Base-by-base conservation (phyloP, 2,113 vertebrate species). In the Passer domesticus region DNA sequence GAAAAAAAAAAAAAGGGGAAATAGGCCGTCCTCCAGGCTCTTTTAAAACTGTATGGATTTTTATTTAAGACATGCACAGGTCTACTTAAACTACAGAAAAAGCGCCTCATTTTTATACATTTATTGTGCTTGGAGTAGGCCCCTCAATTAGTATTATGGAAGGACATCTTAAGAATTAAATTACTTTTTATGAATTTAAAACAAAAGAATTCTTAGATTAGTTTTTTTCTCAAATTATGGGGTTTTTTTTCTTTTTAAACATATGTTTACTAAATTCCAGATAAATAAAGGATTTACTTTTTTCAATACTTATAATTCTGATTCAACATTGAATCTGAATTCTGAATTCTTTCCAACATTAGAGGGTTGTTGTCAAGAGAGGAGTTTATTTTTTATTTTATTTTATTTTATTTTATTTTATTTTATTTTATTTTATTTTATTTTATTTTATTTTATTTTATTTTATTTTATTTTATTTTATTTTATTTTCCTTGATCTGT, bases 1-100 rank as follows among this genome's bases (percentile, higher is more conserved):
- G 80, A 95, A 94, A 94, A 69, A 95, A 90, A 90, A 23, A 75
- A 81, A 47, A 49, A 9, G 53, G 76, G 55, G 64, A 96, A 92
- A 66, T 15, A 89, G 81, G 41, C 28, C 85, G 28, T 73, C 24
- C 37, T 90, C 46, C n/a, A 11, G 9, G 55, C 50, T 96, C 46
- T 94, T 94, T 94, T 90, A 84, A 89, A 44, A n/a, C 9, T 60
- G 30, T 39, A 37, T 3, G 28, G 10, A 56, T 93, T 94, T 80
- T 92, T 50, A 55, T 44, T 49, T 39, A 78, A 92, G 46, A 58
- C 92, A 90, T 87, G 16, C 47, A 84, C 13, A 73, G 25, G 55
- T 68, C 44, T 77, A 46, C 46, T 80, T 80, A 59, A 49, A 78
- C 49, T 41, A 64, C 79, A 85, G 56, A 43, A 75, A 44, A 37